Percentiles rank a stretch among this genome's conserved stretches.
These are phyloP conservation scores for Betta splendens DNA, from an alignment of 2,797 vertebrate species.

Conservation along the genomic window DNA sequence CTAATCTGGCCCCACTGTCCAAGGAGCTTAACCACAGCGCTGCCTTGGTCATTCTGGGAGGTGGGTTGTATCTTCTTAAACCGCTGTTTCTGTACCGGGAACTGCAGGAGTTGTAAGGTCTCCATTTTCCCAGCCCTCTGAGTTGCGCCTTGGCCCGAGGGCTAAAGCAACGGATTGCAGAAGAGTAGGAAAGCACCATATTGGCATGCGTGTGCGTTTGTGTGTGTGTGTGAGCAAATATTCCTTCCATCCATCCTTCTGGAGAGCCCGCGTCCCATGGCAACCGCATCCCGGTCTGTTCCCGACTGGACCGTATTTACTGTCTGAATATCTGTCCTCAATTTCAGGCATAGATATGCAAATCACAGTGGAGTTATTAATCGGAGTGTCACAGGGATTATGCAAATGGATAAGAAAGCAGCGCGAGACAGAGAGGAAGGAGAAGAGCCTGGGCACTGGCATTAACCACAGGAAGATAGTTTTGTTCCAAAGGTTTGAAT, in stretches of 20 bases:
- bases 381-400: slow-evolving; percentile 78
- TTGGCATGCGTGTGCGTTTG: slow-evolving; percentile 17
- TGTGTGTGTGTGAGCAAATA: too few relatives aligned
- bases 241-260: too few relatives aligned
- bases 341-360: slow-evolving; percentile 76
- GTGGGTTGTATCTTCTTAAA: slow-evolving; percentile 58
- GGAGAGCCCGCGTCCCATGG: slow-evolving; percentile 24
- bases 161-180: slow-evolving; percentile 46
- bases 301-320: slow-evolving; percentile 52
- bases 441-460: slow-evolving; percentile 49
- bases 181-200: slow-evolving; percentile 36
- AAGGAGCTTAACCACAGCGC: slow-evolving; percentile 39
- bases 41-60: slow-evolving; percentile 37
- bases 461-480: slow-evolving; percentile 48
- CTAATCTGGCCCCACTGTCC: slow-evolving; percentile 28
- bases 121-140: slow-evolving; percentile 61
- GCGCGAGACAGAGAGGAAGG: slow-evolving; percentile 33
- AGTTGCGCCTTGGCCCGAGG: slow-evolving; percentile 42
- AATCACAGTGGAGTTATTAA: slow-evolving; percentile 76
- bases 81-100: slow-evolving; percentile 58
- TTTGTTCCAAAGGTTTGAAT: slow-evolving; percentile 47
- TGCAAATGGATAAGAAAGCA: slow-evolving; percentile 68
- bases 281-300: slow-evolving; percentile 37
- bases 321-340: slow-evolving; percentile 61
- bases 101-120: slow-evolving; percentile 60